These are phyloP conservation scores for Tragopan temminckii DNA, from an alignment of 2,797 vertebrate genomes.

Conservation along the genomic window DNA sequence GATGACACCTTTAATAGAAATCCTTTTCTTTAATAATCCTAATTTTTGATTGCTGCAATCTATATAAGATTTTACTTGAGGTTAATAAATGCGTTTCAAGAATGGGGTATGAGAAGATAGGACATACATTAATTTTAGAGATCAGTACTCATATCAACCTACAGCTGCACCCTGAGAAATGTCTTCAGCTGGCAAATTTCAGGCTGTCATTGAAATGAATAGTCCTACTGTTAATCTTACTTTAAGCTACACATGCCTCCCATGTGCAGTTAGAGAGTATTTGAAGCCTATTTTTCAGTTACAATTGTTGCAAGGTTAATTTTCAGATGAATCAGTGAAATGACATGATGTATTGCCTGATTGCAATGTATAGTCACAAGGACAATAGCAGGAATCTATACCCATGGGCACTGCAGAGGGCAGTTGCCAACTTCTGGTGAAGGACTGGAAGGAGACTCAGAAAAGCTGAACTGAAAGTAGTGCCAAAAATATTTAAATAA, in stretches of 20 bases:
- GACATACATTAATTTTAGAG: neutral
- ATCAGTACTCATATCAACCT: accelerated
- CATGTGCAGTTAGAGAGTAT: neutral
- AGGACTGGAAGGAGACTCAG: neutral
- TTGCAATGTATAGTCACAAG: neutral
- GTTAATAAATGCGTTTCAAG: neutral
- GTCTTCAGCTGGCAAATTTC: neutral
- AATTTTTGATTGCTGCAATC: neutral
- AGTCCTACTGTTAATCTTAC: neutral
- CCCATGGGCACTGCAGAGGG: accelerated
- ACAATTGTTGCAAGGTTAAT: neutral
- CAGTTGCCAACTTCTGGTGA: accelerated
- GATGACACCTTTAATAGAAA: neutral
- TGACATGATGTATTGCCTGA: neutral
- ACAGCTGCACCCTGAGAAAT: neutral
- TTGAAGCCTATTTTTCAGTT: neutral
- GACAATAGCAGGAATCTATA: neutral
- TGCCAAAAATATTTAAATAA: neutral
- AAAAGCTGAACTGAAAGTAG: neutral
- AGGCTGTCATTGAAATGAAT: neutral
- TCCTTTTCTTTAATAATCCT: neutral
- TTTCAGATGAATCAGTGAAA: neutral
- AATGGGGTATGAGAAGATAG: neutral
- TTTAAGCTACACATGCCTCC: accelerated
- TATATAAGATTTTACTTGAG: neutral